These are phyloP conservation scores for Stegostoma tigrinum DNA, from an alignment of 2,113 vertebrate species.

Conservation along the genomic window DNA sequence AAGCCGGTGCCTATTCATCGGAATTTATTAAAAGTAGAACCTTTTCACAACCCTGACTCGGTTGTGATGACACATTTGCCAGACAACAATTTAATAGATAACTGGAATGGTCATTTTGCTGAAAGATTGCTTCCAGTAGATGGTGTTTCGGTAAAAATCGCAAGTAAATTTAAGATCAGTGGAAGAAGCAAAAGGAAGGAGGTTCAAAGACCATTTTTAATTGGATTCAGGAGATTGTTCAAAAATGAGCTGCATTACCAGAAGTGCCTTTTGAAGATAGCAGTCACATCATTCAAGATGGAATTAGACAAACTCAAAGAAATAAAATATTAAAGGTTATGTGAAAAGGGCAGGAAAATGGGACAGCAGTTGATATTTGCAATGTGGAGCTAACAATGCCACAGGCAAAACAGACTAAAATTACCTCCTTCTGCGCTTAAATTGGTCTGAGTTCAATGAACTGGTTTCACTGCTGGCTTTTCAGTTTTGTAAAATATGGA, in stretches of 20 bases:
- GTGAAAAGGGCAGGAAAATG: background rate
- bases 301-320: background rate
- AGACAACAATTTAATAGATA: background rate
- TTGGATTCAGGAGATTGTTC: background rate
- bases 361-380: background rate
- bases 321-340: background rate
- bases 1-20: background rate
- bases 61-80: background rate
- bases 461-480: slow-evolving; percentile 19
- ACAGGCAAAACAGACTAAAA: background rate
- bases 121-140: background rate
- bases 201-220: background rate
- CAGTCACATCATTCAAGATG: background rate
- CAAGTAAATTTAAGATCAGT: background rate
- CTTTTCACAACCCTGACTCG: background rate
- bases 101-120: background rate
- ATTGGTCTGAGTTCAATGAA: background rate
- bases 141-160: background rate
- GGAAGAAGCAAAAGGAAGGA: background rate
- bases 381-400: background rate
- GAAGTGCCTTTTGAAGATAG: background rate
- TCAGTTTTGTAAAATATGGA: background rate
- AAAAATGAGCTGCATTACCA: background rate
- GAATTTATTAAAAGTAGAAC: background rate
- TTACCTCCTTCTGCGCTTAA: slow-evolving; percentile 20